Evolutionary conservation across 2,888 invertebrate genomes (phyloP), one percentile per base, ranked within the genome.

Genomic region (Sphaerophoria rueppellii): DNA sequence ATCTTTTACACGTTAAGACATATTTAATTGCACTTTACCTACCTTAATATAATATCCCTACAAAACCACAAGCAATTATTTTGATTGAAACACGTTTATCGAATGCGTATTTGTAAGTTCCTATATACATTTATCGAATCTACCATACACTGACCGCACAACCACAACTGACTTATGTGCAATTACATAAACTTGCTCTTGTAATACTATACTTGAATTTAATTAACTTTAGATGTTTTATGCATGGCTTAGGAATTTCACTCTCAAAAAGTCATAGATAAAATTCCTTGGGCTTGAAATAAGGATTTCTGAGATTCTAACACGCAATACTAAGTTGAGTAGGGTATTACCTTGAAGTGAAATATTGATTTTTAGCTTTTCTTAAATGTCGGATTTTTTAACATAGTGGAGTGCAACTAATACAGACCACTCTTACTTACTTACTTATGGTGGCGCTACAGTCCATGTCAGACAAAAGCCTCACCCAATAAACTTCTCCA

Each of bases 11-110:
- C 43, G 4, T 9, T 2, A 2, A 46, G n/a, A 32, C 34, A 34
- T 34, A 43, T 32, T 24, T 24, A 24, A 24, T 24, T 24, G 24
- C 24, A 24, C 24, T 24, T 24, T 24, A 24, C 24, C 24, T 24
- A 63, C 1, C 4, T 55, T 5, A 6, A 54, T 12, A 9, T n/a
- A 12, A 37, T 24, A 52, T 67, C 58, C n/a, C 40, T 72, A n/a
- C 6, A 34, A 76, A 60, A 76, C 69, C 76, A 11, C 70, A 70
- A 55, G 34, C 73, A 73, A 73, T 76, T 70, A 70, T 16, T 58
- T 52, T 50, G 40, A 69, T 43, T 37, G 67, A 40, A 69, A 60
- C 69, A 52, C 52, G 24, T 37, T 52, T 65, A 65, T 65, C 11
- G 63, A 61, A 61, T 46, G 46, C 14, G 11, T 37, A 37, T 37